Percentiles rank a stretch among this genome's conserved stretches.
phyloP scores from a whole-genome alignment of 1,140 invertebrate genomes.

The Ceratina japonica region DNA sequence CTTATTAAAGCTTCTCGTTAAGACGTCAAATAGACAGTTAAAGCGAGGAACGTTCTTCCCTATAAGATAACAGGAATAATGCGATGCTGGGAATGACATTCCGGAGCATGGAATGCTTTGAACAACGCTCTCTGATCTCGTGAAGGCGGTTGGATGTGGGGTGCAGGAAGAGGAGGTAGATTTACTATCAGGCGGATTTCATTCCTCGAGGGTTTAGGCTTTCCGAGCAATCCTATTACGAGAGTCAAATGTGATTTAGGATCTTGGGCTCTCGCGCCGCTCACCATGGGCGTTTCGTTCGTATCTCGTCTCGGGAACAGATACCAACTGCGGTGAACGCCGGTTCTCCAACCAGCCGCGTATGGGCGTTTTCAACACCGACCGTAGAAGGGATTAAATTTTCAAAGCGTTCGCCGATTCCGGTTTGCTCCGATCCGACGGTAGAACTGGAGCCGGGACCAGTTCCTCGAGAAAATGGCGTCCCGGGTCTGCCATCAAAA shows the following conservation, averaged over 20 bases:
- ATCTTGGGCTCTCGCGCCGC: constrained; percentile 65
- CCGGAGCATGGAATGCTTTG: too few relatives aligned
- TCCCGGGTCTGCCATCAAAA: too few relatives aligned
- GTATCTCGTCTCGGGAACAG: constrained; percentile 54
- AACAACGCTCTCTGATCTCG: too few relatives aligned
- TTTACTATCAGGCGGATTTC: constrained; percentile 70
- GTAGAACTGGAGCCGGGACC: background rate
- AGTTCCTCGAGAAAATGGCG: constrained; percentile 40
- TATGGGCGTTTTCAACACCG: constrained; percentile 63
- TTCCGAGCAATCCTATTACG: constrained; percentile 72
- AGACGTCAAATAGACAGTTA: too few relatives aligned
- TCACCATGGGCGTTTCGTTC: constrained; percentile 68
- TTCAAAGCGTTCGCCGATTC: constrained; percentile 45
- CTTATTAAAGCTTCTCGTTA: too few relatives aligned
- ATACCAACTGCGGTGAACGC: constrained; percentile 57
- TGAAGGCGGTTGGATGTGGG: too few relatives aligned
- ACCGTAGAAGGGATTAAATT: constrained; percentile 60
- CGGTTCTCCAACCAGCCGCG: constrained; percentile 39
- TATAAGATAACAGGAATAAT: too few relatives aligned
- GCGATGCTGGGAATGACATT: too few relatives aligned
- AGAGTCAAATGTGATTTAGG: constrained; percentile 78
- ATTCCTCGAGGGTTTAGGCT: constrained; percentile 64
- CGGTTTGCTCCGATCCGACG: background rate
- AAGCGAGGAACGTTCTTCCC: too few relatives aligned
- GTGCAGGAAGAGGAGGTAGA: constrained; percentile 51